Conservation (phyloP, 2,797 vertebrate species). For the Anguilla pacifica region DNA sequence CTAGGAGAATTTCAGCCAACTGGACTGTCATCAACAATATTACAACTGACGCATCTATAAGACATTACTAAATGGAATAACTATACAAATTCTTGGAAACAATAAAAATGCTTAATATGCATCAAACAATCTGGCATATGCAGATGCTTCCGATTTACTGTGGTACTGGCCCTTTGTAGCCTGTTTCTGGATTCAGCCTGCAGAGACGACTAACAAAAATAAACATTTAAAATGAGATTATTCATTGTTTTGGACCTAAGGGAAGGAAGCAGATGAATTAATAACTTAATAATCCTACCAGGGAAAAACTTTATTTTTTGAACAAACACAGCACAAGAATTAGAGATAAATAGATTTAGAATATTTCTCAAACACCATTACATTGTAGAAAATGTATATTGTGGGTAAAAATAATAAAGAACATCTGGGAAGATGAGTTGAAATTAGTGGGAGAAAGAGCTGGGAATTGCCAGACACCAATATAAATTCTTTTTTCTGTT, state of each 20-base stretch:
- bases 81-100: not conserved
- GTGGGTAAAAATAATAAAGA: not conserved
- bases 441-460: not conserved
- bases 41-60: no score
- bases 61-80: no score
- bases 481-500: not conserved
- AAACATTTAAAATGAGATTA: not conserved
- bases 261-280: not conserved
- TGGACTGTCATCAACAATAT: no score
- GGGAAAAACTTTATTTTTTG: not conserved
- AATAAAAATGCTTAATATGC: not conserved
- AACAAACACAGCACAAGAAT: constrained; percentile 27
- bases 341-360: constrained; percentile 53
- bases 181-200: not conserved
- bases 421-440: not conserved
- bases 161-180: not conserved
- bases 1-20: no score
- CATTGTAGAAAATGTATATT: not conserved
- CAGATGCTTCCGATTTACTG: not conserved
- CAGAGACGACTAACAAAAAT: not conserved
- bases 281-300: not conserved
- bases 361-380: not conserved
- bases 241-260: not conserved
- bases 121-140: not conserved
- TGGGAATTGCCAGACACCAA: not conserved